phyloP scores from a whole-genome alignment of 2,888 invertebrate species.

The Syrista parreyssii region DNA sequence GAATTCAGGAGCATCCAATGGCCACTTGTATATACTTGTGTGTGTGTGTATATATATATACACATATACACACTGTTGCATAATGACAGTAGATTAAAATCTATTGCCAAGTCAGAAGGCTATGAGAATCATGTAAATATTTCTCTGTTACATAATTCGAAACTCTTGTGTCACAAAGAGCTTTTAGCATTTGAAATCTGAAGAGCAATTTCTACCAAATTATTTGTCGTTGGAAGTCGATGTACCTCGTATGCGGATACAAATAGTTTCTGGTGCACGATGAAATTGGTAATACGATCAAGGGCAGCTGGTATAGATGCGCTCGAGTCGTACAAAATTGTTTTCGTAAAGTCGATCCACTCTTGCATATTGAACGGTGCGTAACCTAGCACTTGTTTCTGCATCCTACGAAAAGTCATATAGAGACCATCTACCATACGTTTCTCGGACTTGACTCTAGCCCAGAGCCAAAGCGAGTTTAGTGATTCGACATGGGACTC shows the following conservation, averaged over 20 bases:
- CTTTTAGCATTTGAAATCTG: not conserved
- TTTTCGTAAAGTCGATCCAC: conserved; percentile 75
- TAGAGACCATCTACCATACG: conserved; percentile 75
- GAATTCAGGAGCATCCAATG: not conserved
- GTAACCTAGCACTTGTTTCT: conserved; percentile 58
- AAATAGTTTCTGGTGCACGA: conserved; percentile 76
- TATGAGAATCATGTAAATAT: not conserved
- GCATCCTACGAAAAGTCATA: conserved; percentile 74
- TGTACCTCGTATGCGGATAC: conserved; percentile 75
- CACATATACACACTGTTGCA: not conserved
- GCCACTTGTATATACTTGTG: not conserved
- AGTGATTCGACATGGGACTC: conserved; percentile 43
- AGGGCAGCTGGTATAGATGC: conserved; percentile 71
- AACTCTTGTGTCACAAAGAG: not conserved
- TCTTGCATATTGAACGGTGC: conserved; percentile 66
- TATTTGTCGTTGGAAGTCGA: not conserved
- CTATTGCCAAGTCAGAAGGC: not conserved
- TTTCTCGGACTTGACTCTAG: conserved; percentile 72
- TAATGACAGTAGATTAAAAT: not conserved
- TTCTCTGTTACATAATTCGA: not conserved
- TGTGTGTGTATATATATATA: no score
- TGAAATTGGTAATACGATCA: conserved; percentile 71
- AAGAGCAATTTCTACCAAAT: not conserved
- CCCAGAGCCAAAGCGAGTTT: conserved; percentile 74
- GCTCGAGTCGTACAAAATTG: conserved; percentile 74